Percentiles rank a stretch among this genome's conserved stretches.
Conservation (phyloP, 2,888 invertebrate genomes). For the Lymantria monacha region DNA sequence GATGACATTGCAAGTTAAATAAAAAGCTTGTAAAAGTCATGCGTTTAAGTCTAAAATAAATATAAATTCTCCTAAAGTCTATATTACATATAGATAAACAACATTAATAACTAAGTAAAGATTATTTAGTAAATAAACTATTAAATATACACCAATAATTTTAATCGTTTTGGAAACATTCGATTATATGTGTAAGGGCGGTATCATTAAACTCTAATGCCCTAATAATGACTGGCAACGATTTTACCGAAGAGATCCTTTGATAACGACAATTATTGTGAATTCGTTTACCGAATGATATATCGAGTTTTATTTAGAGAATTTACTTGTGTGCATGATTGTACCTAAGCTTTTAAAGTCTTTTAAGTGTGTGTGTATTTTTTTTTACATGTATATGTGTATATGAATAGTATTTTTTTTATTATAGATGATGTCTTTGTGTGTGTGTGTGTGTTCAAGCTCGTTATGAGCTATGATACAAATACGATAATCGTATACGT, state of each 20-base stretch:
- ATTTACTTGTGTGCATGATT: slow-evolving; percentile 2
- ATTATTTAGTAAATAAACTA: slow-evolving; percentile 1
- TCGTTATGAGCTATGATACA: slow-evolving; percentile 18
- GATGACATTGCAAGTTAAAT: no score
- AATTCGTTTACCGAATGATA: slow-evolving; percentile 30
- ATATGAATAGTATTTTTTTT: not conserved
- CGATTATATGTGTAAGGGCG: slow-evolving; percentile 16
- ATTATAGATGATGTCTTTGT: not conserved
- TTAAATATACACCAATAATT: slow-evolving; percentile 15
- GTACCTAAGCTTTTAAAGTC: not conserved
- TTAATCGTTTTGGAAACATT: slow-evolving; percentile 23
- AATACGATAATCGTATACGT: slow-evolving; percentile 16
- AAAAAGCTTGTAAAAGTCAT: no score
- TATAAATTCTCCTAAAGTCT: no score
- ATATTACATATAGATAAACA: no score
- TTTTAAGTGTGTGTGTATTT: not conserved
- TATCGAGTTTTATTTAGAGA: slow-evolving; percentile 17
- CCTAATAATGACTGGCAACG: slow-evolving; percentile 26
- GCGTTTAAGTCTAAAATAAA: no score
- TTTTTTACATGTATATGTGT: not conserved
- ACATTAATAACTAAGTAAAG: not conserved
- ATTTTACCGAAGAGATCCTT: slow-evolving; percentile 21
- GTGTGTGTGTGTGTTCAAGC: slow-evolving; percentile 1
- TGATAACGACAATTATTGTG: slow-evolving; percentile 28
- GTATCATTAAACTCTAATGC: slow-evolving; percentile 29